A percentile compares a stretch with the other conserved stretches of the same genome.
Conservation (phyloP, 2,888 invertebrate genomes). For the Cheilosia scutellata region DNA sequence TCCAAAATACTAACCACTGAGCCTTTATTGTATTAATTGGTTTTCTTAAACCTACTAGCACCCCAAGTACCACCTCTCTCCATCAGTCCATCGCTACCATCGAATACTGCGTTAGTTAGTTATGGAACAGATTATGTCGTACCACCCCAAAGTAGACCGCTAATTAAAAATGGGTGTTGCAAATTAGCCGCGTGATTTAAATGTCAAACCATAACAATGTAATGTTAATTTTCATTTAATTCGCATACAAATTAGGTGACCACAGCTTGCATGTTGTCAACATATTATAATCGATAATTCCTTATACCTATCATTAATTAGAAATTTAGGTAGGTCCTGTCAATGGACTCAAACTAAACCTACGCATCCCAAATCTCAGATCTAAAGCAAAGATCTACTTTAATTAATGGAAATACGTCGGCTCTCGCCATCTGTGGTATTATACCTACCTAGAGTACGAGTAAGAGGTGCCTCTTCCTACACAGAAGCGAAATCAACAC, state of each 20-base stretch:
- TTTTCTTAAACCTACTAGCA: too few relatives aligned
- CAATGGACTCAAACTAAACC: neutral
- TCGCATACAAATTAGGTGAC: slow-evolving; percentile 46
- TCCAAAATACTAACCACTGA: too few relatives aligned
- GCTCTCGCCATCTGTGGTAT: too few relatives aligned
- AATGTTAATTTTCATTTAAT: slow-evolving; percentile 47
- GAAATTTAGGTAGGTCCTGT: neutral
- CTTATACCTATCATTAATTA: slow-evolving; percentile 31
- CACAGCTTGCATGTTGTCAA: slow-evolving; percentile 31
- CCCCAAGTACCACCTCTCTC: too few relatives aligned
- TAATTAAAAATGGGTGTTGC: slow-evolving; percentile 37
- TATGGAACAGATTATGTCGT: slow-evolving; percentile 21
- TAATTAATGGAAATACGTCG: neutral
- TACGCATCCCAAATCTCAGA: neutral
- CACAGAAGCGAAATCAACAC: too few relatives aligned
- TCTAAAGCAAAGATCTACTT: slow-evolving; percentile 7
- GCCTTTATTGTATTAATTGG: too few relatives aligned
- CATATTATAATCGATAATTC: slow-evolving; percentile 34
- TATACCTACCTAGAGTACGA: too few relatives aligned
- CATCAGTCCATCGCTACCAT: too few relatives aligned
- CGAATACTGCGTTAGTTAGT: neutral
- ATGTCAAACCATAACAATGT: slow-evolving; percentile 40
- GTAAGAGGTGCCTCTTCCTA: too few relatives aligned
- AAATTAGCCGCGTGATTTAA: slow-evolving; percentile 30
- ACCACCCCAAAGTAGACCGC: slow-evolving; percentile 4